Conservation (phyloP, 2,113 vertebrate species). For the Amphiprion ocellaris region DNA sequence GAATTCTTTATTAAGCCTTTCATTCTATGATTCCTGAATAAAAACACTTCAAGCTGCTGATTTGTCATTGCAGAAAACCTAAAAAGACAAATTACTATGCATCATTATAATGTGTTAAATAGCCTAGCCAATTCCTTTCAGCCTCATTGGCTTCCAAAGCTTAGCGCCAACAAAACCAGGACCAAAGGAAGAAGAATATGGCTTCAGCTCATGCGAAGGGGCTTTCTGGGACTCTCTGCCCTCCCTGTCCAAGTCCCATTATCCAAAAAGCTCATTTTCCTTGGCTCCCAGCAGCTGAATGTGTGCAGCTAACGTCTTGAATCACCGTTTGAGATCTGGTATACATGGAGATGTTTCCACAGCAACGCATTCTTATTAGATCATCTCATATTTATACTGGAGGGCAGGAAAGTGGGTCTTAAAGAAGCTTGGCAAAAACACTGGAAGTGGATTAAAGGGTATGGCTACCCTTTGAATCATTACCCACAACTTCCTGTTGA, state of each 20-base stretch:
- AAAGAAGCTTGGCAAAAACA: slow-evolving; percentile 51
- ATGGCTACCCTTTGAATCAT: slow-evolving; percentile 40
- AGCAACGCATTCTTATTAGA: slow-evolving; percentile 73
- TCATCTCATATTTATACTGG: slow-evolving; percentile 72
- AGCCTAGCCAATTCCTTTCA: slow-evolving; percentile 29
- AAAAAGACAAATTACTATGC: slow-evolving; percentile 6
- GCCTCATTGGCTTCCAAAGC: slow-evolving; percentile 27
- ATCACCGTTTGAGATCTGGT: slow-evolving; percentile 71
- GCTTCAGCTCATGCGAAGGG: slow-evolving; percentile 36
- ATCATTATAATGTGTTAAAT: slow-evolving; percentile 32
- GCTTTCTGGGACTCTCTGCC: slow-evolving; percentile 60
- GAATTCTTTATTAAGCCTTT: slow-evolving; percentile 1
- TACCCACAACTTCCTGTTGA: slow-evolving; percentile 57
- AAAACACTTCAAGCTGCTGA: slow-evolving; percentile 5
- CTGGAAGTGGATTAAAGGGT: slow-evolving; percentile 43
- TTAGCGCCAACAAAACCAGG: slow-evolving; percentile 32
- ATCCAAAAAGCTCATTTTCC: slow-evolving; percentile 76
- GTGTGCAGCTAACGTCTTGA: slow-evolving; percentile 76
- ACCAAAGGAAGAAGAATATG: slow-evolving; percentile 53
- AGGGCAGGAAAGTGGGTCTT: slow-evolving; percentile 59
- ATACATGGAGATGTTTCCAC: slow-evolving; percentile 77
- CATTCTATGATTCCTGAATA: neutral
- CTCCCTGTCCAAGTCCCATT: slow-evolving; percentile 54
- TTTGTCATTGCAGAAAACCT: slow-evolving; percentile 20
- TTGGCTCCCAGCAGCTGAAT: slow-evolving; percentile 61